Evolutionary conservation across 92 coral and sea anemone species (phyloP), one percentile per base, ranked within the genome.

Genomic region (Epizoanthus stellaris): DNA sequence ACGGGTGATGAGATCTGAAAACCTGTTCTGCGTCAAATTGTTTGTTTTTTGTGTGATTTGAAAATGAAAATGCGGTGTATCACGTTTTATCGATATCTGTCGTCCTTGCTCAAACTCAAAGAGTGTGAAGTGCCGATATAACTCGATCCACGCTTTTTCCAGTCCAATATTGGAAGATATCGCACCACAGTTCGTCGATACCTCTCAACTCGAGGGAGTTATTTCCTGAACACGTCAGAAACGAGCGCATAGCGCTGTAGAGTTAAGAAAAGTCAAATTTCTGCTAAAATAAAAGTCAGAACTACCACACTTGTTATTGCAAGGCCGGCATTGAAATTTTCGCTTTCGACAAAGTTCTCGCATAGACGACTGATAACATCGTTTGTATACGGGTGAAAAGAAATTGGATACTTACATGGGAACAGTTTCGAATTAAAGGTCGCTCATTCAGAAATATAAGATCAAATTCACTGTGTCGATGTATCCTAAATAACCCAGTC

Each of bases 121-220:
- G 20, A 60, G 39, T n/a, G 36, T 53, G 66, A 77, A 77, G 14
- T 19, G 25, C 56, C 14, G 56, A 52, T 59, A 38, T 5, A 61
- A 62, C 34, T 40, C 42, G 42, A 77, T 42, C 71, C 58, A 39
- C 12, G 47, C 45, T 54, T 56, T 73, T 23, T 59, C 40, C 81
- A 16, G 20, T 56, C 23, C 39, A 1, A 60, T 66, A 59, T 67
- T 53, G 34, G 25, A 23, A 23, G 25, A 23, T 23, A 23, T 23
- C 25, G 25, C 25, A 23, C 38, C 23, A 43, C 39, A 69, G 13
- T 21, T 36, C 11, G 49, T 45, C 43, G 58, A 62, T 43, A 64
- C 58, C 73, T 79, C 72, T 79, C 47, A 11, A 79, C 72, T 79
- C 49, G 72, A 79, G 60, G 43, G 43, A 79, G 60, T 39, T 79